phyloP scores from a whole-genome alignment of 2,113 vertebrate genomes.

The Columba livia region DNA sequence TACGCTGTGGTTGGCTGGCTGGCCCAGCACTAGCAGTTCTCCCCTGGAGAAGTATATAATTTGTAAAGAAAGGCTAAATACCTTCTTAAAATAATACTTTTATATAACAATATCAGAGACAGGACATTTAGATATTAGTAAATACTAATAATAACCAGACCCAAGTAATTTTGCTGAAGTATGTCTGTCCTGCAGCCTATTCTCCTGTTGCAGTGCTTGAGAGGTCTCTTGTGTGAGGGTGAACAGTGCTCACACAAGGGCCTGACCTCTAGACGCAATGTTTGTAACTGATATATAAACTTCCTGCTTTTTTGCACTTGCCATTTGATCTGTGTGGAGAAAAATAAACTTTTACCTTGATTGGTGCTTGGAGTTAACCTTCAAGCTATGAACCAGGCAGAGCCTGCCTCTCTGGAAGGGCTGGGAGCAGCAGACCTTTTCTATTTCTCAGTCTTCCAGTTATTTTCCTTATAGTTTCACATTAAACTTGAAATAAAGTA shows the following conservation, averaged over 20 bases:
- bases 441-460: background rate
- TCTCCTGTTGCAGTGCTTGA: background rate
- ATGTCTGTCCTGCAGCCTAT: background rate
- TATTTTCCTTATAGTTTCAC: background rate
- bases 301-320: background rate
- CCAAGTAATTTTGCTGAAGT: background rate
- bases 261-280: background rate
- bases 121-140: background rate
- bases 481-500: background rate
- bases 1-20: accelerated
- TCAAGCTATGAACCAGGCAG: background rate
- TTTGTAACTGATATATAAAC: background rate
- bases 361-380: background rate
- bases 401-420: background rate
- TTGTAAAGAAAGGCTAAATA: background rate
- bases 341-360: background rate
- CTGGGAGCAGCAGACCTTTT: background rate
- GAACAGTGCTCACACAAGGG: background rate
- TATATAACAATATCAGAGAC: background rate
- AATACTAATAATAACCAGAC: background rate
- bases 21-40: background rate
- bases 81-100: background rate
- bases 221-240: accelerated
- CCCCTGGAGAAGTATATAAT: background rate
- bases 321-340: background rate